Conservation (phyloP, 2,888 invertebrate species). For the Cosmopolites sordidus region DNA sequence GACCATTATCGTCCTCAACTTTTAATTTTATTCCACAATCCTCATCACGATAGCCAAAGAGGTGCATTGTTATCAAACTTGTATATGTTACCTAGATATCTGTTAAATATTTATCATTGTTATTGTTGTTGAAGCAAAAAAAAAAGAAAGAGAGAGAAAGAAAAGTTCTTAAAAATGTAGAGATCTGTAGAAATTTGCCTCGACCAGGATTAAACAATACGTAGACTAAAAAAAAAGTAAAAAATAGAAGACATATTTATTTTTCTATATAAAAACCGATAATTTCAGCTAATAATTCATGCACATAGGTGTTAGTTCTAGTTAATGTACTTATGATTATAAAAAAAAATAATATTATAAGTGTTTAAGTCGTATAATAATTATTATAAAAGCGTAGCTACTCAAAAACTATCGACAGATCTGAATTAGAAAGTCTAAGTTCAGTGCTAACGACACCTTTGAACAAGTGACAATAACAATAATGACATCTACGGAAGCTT, state of each 20-base stretch:
- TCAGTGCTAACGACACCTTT: too few relatives aligned
- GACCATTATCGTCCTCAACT: too few relatives aligned
- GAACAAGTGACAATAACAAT: too few relatives aligned
- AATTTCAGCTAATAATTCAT: constrained; percentile 29
- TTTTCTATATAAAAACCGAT: constrained; percentile 24
- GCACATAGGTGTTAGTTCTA: constrained; percentile 32
- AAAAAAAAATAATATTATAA: constrained; percentile 31
- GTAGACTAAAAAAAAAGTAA: neutral
- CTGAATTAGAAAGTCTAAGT: too few relatives aligned
- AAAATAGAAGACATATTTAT: constrained; percentile 10
- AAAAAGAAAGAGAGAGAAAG: neutral
- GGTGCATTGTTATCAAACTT: constrained; percentile 14
- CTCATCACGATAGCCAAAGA: neutral
- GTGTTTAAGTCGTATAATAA: constrained; percentile 29
- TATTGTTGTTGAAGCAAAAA: constrained; percentile 25
- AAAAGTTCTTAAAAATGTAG: neutral
- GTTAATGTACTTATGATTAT: constrained; percentile 17
- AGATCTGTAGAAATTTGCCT: constrained; percentile 29
- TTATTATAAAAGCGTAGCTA: constrained; percentile 33
- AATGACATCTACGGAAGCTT: too few relatives aligned
- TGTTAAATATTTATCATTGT: constrained; percentile 48
- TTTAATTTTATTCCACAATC: too few relatives aligned
- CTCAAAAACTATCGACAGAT: too few relatives aligned
- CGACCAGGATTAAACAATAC: constrained; percentile 25
- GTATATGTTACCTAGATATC: constrained; percentile 44